Percentiles rank a stretch among this genome's conserved stretches.
Conservation (phyloP, 2,888 invertebrate species). For the Torymus aiolomorphi region DNA sequence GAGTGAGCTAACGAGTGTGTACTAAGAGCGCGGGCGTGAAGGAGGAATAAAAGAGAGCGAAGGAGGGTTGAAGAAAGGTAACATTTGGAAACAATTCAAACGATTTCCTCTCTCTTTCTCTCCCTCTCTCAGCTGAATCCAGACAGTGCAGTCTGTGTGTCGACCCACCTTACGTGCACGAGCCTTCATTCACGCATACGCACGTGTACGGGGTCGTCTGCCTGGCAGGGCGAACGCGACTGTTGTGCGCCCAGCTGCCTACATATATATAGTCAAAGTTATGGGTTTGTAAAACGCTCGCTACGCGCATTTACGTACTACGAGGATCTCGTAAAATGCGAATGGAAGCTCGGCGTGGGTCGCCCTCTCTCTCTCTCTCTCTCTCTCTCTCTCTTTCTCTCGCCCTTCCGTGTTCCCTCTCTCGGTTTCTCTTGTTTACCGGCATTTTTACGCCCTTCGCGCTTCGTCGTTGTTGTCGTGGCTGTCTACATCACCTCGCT, state of each 20-base stretch:
- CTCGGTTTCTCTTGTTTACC: constrained; percentile 18
- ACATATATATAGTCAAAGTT: constrained; percentile 54
- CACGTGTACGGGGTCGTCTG: too few species aligned
- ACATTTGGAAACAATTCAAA: constrained; percentile 57
- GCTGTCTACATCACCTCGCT: constrained; percentile 22
- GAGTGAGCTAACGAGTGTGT: not conserved
- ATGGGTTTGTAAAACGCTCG: constrained; percentile 57
- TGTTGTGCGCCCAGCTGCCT: not conserved
- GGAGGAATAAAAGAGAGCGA: not conserved
- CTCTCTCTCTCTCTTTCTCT: constrained; percentile 1
- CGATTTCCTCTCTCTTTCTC: not conserved
- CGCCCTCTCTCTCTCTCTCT: constrained; percentile 9
- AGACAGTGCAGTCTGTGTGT: constrained; percentile 53
- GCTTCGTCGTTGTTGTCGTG: not conserved
- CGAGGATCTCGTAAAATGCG: constrained; percentile 58
- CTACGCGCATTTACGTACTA: constrained; percentile 58
- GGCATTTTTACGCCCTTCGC: constrained; percentile 42
- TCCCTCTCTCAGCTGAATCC: constrained; percentile 41
- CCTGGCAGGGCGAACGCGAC: too few species aligned
- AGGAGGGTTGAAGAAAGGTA: constrained; percentile 43
- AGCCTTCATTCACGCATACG: too few species aligned
- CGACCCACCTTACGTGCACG: constrained; percentile 28
- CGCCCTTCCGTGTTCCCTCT: not conserved
- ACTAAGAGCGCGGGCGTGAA: not conserved
- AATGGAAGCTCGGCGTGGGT: constrained; percentile 47